Evolutionary conservation across 2,113 vertebrate genomes (phyloP), one percentile per base, ranked within the genome.

Genomic region (Sturnus vulgaris): DNA sequence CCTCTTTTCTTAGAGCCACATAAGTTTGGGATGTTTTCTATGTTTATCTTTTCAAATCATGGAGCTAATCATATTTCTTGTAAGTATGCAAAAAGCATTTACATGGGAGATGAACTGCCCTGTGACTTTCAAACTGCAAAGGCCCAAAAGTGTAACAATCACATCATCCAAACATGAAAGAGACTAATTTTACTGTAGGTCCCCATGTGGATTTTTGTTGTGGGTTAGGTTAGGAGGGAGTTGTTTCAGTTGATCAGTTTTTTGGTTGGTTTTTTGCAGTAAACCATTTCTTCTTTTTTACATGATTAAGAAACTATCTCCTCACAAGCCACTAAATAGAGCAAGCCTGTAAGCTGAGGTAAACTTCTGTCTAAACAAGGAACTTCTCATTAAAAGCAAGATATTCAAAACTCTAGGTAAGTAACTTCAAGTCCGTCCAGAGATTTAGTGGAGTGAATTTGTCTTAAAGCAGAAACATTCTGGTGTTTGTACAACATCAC

Each of bases 241-340:
- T 40, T 42, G 11, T 25, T 70, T 60, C 1, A 0, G 18, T 14
- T 28, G 22, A 44, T 68, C 7, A 1, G 9, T 8, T 46, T 33
- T 69, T 33, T 35, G 35, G 7, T 37, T 49, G 25, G 3, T 3
- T 47, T 57, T 63, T 69, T 31, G 30, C 21, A 77, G 50, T 23
- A 76, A 73, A 30, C 12, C 7, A 7, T 68, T 75, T 44, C 40
- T 65, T 57, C 44, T 30, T 76, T 69, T 66, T 40, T 4, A 66
- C 24, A 47, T 12, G 17, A 66, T 81, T 47, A 91, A 60, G 65
- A 88, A 88, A 69, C 2, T 37, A 10, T 28, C 18, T 88, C 18
- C 25, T 88, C n/a, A 53, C 37, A 57, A 37, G 7, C 17, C 46
- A 61, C 37, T 53, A 40, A 55, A 44, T 10, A 68, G 71, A 65